Percentiles rank a stretch among this genome's conserved stretches.
Conservation (phyloP, 2,888 invertebrate species). For the Tenthredo scrophulariae region DNA sequence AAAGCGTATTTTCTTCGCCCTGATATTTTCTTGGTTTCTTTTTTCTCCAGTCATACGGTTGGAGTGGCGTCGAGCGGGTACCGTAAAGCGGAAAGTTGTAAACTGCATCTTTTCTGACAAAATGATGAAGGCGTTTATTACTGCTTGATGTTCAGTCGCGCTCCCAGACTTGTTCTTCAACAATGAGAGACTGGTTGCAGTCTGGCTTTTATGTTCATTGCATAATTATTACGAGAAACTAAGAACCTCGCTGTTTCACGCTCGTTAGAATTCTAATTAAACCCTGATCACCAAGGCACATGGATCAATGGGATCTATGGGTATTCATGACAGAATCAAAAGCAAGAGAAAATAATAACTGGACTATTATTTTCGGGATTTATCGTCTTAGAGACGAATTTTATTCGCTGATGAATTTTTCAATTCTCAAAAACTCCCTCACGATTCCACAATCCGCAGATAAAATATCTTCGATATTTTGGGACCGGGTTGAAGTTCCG, state of each 20-base stretch:
- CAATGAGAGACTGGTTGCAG: background rate
- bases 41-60: background rate
- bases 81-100: constrained; percentile 2
- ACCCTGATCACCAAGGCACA: background rate
- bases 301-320: background rate
- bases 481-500: too few species aligned
- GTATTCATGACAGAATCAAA: background rate
- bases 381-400: background rate
- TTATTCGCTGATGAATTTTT: background rate
- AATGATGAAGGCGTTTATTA: constrained; percentile 16
- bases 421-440: background rate
- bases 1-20: background rate
- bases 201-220: constrained; percentile 1
- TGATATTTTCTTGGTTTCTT: background rate
- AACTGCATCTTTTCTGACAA: constrained; percentile 7
- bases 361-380: background rate
- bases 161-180: background rate
- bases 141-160: background rate
- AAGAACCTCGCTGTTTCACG: background rate
- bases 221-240: background rate
- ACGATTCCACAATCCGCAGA: too few species aligned
- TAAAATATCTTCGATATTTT: too few species aligned
- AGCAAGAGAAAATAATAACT: background rate
- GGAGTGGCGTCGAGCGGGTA: background rate
- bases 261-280: constrained; percentile 16